A percentile compares a stretch with the other conserved stretches of the same genome.
phyloP scores from a whole-genome alignment of 2,113 vertebrate genomes.

The pig (Sus scrofa) region T2T-Sscrofa CM000819.6:94831001-94831500 shows the following conservation, averaged over 20 bases:
- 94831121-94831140: not conserved
- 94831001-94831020: slow-evolving; percentile 86
- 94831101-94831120: slow-evolving; percentile 52
- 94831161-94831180: slow-evolving; percentile 1
- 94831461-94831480: not conserved
- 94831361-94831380: not conserved
- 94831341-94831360: not conserved
- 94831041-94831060: slow-evolving; percentile 63
- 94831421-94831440: not conserved
- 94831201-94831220: slow-evolving; percentile 41
- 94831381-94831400: not conserved
- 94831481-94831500: not conserved
- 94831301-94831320: not conserved
- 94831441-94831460: not conserved
- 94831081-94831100: slow-evolving; percentile 62
- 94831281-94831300: slow-evolving; percentile 19
- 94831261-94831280: not conserved
- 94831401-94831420: not conserved
- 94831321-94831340: not conserved
- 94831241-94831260: not conserved
- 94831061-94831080: slow-evolving; percentile 86
- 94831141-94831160: not conserved
- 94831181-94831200: slow-evolving; percentile 54
- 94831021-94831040: slow-evolving; percentile 82
- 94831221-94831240: slow-evolving; percentile 17